Base-by-base conservation (phyloP, 2,113 vertebrate genomes). In the Aplodontia rufa region DNA sequence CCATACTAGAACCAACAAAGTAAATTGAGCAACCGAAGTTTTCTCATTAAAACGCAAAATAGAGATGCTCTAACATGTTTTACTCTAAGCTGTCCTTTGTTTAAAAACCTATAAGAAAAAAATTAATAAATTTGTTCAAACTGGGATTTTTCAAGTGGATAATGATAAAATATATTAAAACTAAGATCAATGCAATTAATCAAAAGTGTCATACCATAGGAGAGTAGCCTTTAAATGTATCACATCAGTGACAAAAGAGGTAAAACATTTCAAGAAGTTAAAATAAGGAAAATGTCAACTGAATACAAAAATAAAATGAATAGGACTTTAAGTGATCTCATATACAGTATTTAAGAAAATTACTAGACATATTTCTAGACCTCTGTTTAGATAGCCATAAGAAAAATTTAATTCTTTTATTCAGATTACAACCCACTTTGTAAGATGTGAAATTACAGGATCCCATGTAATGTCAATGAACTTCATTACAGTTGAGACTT, bases 31-130 rank as follows among this genome's bases (percentile, higher is more conserved):
- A 82, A 49, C 13, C 24, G 16, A 16, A 45, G 45, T 79, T 96
- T 96, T 89, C 30, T 78, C 12, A 88, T 72, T 96, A 88, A 91
- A 90, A 93, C 88, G 60, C 53, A 84, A 94, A 93, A 84, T 60
- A 79, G 4, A 69, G n/a, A 75, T 88, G 4, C 0, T 40, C 8
- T 75, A 89, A 55, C 40, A 62, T 30, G 9, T 3, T 91, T 93
- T 81, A 17, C 51, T 93, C 42, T 71, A 83, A 87, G 12, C 5
- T 80, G 19, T 35, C 49, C 9, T 83, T 88, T 75, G 20, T 91
- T 95, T 91, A 75, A 81, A 71, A 69, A 93, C 4, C 49, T 10
- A 76, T 78, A 11, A 47, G 55, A 74, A 81, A 69, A 64, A 68
- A 51, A 60, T 60, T 66, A 62, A 51, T 53, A 79, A 76, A 72